phyloP scores from a whole-genome alignment of 2,888 invertebrate species.

The Heteropelma amictum region DNA sequence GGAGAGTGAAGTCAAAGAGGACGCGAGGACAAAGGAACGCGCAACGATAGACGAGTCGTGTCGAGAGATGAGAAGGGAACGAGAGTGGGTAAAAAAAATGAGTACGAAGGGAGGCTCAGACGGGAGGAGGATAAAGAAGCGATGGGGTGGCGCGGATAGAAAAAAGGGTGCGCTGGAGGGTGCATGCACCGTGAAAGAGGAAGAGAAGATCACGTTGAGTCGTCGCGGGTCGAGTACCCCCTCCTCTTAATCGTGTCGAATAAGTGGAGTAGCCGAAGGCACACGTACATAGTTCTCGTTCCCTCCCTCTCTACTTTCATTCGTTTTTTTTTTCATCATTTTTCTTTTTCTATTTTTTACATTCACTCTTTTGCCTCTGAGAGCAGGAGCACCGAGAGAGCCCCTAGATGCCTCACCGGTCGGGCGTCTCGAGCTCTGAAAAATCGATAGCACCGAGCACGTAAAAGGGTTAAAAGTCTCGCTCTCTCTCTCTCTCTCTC shows the following conservation, averaged over 20 bases:
- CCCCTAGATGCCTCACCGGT: slow-evolving; percentile 51
- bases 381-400: slow-evolving; percentile 26
- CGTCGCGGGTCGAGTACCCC: slow-evolving; percentile 69
- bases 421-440: slow-evolving; percentile 74
- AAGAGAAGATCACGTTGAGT: slow-evolving; percentile 64
- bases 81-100: slow-evolving; percentile 33
- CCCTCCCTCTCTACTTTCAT: slow-evolving; percentile 7
- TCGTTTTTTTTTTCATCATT: no score
- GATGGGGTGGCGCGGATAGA: slow-evolving; percentile 14
- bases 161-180: slow-evolving; percentile 46
- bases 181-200: slow-evolving; percentile 46
- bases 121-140: slow-evolving; percentile 28
- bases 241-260: slow-evolving; percentile 43
- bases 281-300: slow-evolving; percentile 57
- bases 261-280: slow-evolving; percentile 73
- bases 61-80: slow-evolving; percentile 34
- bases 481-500: slow-evolving; percentile 31
- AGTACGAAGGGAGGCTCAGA: slow-evolving; percentile 32
- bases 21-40: slow-evolving; percentile 52
- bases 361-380: slow-evolving; percentile 34
- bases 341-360: slow-evolving; percentile 4
- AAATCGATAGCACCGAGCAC: slow-evolving; percentile 72
- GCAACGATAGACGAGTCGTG: slow-evolving; percentile 46
- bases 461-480: slow-evolving; percentile 74
- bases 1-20: slow-evolving; percentile 54